Evolutionary conservation across 1,140 invertebrate species (phyloP).

Genomic region (Ladona fulva): DNA sequence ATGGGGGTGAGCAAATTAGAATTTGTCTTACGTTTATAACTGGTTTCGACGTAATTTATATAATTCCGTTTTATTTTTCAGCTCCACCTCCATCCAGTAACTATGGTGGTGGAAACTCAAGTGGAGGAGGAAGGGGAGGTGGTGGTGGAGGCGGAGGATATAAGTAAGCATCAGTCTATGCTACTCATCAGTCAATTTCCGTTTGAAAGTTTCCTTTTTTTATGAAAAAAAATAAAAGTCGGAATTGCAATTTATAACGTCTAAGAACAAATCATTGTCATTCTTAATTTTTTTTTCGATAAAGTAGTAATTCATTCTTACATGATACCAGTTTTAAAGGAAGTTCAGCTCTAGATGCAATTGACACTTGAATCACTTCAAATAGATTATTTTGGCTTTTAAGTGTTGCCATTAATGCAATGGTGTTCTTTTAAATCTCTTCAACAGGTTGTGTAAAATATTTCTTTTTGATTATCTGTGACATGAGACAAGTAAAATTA

Average conservation of each 20-base stretch:
- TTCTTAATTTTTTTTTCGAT: too few species aligned
- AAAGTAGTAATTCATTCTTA: too few species aligned
- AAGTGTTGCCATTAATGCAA: conserved; percentile 14
- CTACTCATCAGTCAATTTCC: neutral
- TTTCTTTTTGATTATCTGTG: conserved; percentile 13
- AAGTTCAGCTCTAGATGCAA: neutral
- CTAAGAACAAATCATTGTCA: too few species aligned
- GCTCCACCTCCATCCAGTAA: neutral
- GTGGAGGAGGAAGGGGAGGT: conserved; percentile 20
- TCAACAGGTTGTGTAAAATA: conserved; percentile 10
- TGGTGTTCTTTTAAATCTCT: conserved; percentile 16
- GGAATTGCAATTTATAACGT: neutral
- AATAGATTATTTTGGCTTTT: neutral
- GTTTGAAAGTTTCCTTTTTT: neutral
- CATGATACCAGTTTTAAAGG: too few species aligned
- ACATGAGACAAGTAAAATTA: neutral
- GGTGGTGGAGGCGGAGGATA: conserved; percentile 24
- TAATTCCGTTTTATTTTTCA: neutral
- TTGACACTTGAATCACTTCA: neutral
- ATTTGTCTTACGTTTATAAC: conserved; percentile 3
- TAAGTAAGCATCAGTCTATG: conserved; percentile 22
- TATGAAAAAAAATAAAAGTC: neutral
- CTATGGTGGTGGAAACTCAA: conserved; percentile 15
- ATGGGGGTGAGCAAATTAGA: neutral
- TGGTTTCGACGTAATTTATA: neutral